A percentile compares a stretch with the other conserved stretches of the same genome.
phyloP scores from a whole-genome alignment of 1,140 invertebrate species.

The Hyphantria cunea region DNA sequence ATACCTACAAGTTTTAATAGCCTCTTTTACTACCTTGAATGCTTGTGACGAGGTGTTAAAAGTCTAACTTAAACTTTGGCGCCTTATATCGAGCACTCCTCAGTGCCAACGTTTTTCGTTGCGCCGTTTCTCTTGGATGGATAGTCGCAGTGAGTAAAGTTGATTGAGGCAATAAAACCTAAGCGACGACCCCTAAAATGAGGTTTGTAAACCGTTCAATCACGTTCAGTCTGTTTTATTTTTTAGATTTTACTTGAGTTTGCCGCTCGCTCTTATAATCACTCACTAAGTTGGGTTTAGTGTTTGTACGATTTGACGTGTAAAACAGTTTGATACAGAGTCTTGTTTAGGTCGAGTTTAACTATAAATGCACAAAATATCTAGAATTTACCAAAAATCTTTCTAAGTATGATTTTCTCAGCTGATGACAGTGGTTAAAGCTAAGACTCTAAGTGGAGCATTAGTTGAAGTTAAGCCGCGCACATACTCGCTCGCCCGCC shows the following conservation, averaged over 20 bases:
- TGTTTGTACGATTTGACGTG: no score
- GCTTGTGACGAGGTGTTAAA: conserved; percentile 3
- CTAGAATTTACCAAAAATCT: conserved; percentile 21
- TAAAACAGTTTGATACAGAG: neutral
- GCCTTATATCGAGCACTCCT: no score
- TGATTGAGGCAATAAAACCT: neutral
- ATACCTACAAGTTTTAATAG: conserved; percentile 23
- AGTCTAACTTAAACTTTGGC: neutral
- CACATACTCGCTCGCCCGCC: conserved; percentile 64
- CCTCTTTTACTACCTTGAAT: conserved; percentile 12
- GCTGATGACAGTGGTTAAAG: conserved; percentile 35
- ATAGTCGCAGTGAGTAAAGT: neutral
- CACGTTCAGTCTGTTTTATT: neutral
- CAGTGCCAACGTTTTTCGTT: no score
- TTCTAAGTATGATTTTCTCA: no score
- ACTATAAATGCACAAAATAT: conserved; percentile 11
- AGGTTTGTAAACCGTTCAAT: neutral
- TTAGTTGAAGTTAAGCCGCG: conserved; percentile 65
- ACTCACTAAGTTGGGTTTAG: no score
- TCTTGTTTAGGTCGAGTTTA: conserved; percentile 1
- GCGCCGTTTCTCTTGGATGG: no score
- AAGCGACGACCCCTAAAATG: neutral
- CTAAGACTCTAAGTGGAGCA: conserved; percentile 51
- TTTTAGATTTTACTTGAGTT: no score
- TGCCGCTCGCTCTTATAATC: no score